These are phyloP conservation scores for Ormia ochracea DNA, from an alignment of 2,888 invertebrate species.

Conservation along the genomic window DNA sequence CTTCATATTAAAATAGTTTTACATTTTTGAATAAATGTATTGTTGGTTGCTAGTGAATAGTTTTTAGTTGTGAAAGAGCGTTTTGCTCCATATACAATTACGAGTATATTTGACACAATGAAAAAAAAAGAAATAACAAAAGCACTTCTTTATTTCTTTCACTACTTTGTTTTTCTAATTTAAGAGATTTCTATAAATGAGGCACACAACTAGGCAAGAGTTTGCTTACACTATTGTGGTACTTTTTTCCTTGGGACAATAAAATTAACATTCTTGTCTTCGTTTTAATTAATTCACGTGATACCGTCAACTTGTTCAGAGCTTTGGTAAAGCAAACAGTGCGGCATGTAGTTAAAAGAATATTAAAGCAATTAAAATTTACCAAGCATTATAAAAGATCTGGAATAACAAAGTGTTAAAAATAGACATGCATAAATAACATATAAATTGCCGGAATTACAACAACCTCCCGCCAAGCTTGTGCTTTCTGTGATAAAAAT, in stretches of 20 bases:
- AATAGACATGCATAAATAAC: no score
- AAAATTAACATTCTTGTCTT: conserved; percentile 8
- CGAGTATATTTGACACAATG: neutral
- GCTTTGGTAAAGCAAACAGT: neutral
- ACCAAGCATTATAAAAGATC: neutral
- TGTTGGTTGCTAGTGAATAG: no score
- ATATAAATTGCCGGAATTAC: no score
- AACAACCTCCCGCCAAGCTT: no score
- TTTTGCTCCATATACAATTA: no score
- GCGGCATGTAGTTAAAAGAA: neutral
- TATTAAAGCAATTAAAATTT: neutral
- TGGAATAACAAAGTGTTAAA: neutral
- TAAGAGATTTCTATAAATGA: neutral
- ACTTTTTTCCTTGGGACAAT: neutral
- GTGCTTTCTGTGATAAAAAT: no score
- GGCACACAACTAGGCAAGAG: neutral
- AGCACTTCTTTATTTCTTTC: neutral
- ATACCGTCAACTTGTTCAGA: neutral
- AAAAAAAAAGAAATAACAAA: neutral
- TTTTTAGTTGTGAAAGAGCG: no score
- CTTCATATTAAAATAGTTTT: no score
- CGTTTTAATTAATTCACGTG: conserved; percentile 27
- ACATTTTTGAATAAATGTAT: no score
- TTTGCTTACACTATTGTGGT: neutral
- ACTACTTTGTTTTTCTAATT: neutral